A percentile compares a stretch with the other conserved stretches of the same genome.
Conservation (phyloP, 2,113 vertebrate genomes). For the Osmerus mordax region DNA sequence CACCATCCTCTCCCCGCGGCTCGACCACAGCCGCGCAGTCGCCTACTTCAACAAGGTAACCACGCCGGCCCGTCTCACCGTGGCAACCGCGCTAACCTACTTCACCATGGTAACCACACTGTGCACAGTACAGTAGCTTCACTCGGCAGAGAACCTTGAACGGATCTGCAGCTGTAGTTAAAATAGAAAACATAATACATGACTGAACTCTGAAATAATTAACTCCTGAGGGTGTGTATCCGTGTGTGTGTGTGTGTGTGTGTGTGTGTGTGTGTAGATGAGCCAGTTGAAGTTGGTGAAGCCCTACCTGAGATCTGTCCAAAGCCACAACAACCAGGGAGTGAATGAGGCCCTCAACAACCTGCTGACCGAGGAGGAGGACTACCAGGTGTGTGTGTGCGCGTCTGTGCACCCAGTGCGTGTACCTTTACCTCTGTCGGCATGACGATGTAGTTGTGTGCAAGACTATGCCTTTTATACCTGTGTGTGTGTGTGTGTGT, state of each 20-base stretch:
- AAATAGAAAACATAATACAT: not conserved
- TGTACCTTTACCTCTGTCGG: too few relatives aligned
- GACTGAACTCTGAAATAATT: not conserved
- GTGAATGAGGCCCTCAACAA: conserved; percentile 89
- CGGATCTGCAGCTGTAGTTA: not conserved
- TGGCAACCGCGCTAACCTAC: not conserved
- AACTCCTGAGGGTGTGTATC: not conserved
- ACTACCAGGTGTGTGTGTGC: conserved; percentile 77
- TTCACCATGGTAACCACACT: too few relatives aligned
- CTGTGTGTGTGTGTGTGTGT: not conserved
- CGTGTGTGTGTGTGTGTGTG: not conserved
- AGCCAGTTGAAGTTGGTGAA: conserved; percentile 85
- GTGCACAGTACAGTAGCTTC: too few relatives aligned
- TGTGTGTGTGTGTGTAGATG: conserved; percentile 62
- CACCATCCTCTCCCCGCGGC: conserved; percentile 81
- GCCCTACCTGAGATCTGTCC: conserved; percentile 86
- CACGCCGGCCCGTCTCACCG: not conserved
- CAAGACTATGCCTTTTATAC: too few relatives aligned
- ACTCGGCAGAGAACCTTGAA: too few relatives aligned
- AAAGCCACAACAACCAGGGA: conserved; percentile 87
- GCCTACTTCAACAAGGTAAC: conserved; percentile 84
- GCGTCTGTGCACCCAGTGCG: not conserved
- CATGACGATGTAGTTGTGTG: too few relatives aligned
- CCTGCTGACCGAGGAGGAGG: conserved; percentile 86
- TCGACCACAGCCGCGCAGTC: conserved; percentile 87